These are phyloP conservation scores for Molanna angustata DNA, from an alignment of 2,888 invertebrate species.

Conservation along the genomic window DNA sequence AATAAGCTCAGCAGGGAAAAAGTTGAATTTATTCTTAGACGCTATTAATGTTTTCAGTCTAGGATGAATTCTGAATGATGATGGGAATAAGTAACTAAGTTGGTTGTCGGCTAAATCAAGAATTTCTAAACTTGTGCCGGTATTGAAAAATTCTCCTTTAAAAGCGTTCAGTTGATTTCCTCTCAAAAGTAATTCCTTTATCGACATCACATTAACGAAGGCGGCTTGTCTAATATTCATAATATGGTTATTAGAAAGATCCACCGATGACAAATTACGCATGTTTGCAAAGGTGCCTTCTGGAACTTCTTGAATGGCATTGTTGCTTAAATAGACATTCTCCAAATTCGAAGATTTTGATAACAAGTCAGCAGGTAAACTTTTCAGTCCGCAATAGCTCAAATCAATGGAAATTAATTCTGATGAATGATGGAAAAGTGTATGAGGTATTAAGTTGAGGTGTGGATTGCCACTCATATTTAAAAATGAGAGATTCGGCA, in stretches of 20 bases:
- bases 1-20: conserved; percentile 83
- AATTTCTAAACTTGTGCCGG: conserved; percentile 75
- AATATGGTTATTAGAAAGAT: conserved; percentile 78
- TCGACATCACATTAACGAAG: conserved; percentile 74
- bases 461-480: conserved; percentile 76
- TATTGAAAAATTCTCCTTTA: conserved; percentile 82
- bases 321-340: conserved; percentile 67
- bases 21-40: conserved; percentile 74
- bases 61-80: conserved; percentile 82
- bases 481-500: conserved; percentile 66
- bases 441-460: conserved; percentile 61
- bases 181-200: conserved; percentile 67
- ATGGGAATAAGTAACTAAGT: conserved; percentile 78
- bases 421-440: conserved; percentile 67
- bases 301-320: conserved; percentile 72
- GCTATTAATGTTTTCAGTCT: conserved; percentile 68
- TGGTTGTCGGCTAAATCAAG: conserved; percentile 79
- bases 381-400: conserved; percentile 70
- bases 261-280: conserved; percentile 68
- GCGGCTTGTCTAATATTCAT: conserved; percentile 70
- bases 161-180: conserved; percentile 78
- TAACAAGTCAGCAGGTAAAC: conserved; percentile 69
- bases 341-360: conserved; percentile 64
- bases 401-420: conserved; percentile 70
- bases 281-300: conserved; percentile 76